Base-by-base conservation (phyloP, 1,140 invertebrate genomes). In the Sminthurinus signatus region DNA sequence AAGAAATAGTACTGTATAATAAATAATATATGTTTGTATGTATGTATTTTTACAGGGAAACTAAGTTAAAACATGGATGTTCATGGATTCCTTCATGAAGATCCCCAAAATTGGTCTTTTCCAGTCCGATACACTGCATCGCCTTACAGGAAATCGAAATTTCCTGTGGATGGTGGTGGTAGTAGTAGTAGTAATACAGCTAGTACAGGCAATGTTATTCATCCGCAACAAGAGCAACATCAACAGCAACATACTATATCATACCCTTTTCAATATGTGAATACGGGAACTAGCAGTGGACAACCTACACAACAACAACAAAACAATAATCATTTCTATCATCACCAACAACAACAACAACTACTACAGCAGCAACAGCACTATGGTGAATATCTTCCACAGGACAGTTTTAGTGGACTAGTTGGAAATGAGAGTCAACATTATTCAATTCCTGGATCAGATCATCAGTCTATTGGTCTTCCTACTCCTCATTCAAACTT, bases 101-200 rank as follows among this genome's bases (percentile, higher is more conserved):
- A 68, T 54, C 39, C 62, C 19, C 69, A 68, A 36, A 71, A 60
- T 68, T 71, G 69, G 69, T 65, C 69, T 42, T 71, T 71, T 56
- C 69, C 66, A 1, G 69, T 71, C 32, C 69, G 69, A 12, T 69
- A 69, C 63, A 69, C 69, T n/a, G 66, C 65, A 28, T 71, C 69
- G 15, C 69, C 69, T 0, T 71, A 68, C 69, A 39, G 69, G 64
- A 71, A 71, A 46, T 62, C 69, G 8, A 69, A 69, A 44, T 62
- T 69, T 65, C 67, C 67, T 44, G 50, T 57, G 23, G 66, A 60
- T 36, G 14, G 21, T 57, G 29, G 23, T 19, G 32, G 39, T 43
- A 23, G 27, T n/a, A n/a, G n/a, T n/a, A n/a, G n/a, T n/a, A n/a
- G n/a, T n/a, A n/a, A n/a, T n/a, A n/a, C n/a, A n/a, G n/a, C n/a